phyloP scores from a whole-genome alignment of 2,797 vertebrate genomes.

The Rhodeus uyekii region DNA sequence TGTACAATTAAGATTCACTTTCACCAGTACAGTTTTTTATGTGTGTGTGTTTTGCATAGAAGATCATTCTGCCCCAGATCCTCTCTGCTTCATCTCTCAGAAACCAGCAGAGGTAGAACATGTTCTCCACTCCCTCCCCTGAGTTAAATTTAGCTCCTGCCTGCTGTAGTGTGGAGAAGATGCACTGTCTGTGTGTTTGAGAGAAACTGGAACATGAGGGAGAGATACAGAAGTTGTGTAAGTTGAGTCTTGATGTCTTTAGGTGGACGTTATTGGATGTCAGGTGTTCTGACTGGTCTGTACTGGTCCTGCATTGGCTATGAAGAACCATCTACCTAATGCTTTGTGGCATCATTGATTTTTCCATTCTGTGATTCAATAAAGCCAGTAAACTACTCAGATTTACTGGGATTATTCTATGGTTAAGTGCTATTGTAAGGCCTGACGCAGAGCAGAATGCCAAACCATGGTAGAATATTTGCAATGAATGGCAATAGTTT shows the following conservation, averaged over 20 bases:
- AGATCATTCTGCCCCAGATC: background rate
- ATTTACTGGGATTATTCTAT: background rate
- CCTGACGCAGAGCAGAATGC: background rate
- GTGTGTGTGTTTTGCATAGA: background rate
- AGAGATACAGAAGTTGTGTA: too few species aligned
- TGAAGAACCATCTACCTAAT: background rate
- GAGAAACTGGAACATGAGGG: too few species aligned
- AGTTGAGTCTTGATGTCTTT: background rate
- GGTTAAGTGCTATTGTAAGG: background rate
- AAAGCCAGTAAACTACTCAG: background rate
- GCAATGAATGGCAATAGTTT: background rate
- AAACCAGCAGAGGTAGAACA: background rate
- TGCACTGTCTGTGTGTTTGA: background rate
- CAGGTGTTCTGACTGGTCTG: conserved; percentile 7
- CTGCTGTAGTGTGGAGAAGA: conserved; percentile 10
- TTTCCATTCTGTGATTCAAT: background rate
- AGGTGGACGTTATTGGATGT: background rate
- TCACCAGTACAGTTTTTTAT: background rate
- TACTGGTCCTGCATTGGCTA: background rate
- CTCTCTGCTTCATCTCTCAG: background rate
- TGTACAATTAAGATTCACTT: background rate
- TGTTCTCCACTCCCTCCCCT: conserved; percentile 15
- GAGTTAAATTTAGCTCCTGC: conserved; percentile 37
- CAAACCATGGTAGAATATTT: background rate
- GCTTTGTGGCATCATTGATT: background rate